Conservation (phyloP, 2,888 invertebrate species). For the Euplexia lucipara region DNA sequence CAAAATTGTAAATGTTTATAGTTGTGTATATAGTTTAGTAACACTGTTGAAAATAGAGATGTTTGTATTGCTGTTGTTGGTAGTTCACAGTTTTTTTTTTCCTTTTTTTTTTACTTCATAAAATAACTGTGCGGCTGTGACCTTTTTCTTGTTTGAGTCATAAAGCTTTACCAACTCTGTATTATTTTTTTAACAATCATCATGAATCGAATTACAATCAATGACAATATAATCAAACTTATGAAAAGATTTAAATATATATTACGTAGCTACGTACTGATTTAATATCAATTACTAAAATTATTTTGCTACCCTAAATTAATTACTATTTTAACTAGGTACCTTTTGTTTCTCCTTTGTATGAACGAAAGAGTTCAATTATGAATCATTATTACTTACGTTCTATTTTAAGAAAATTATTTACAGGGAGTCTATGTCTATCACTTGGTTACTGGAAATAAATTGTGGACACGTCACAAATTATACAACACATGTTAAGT, state of each 20-base stretch:
- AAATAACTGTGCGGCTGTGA: slow-evolving; percentile 55
- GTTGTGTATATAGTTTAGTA: slow-evolving; percentile 47
- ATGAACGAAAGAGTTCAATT: slow-evolving; percentile 30
- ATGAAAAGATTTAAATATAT: slow-evolving; percentile 62
- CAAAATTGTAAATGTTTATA: slow-evolving; percentile 42
- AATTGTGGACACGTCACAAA: too few relatives aligned
- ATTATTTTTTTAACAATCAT: slow-evolving; percentile 21
- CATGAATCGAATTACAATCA: slow-evolving; percentile 70
- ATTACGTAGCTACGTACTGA: slow-evolving; percentile 22
- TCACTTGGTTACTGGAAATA: too few relatives aligned
- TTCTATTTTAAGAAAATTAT: slow-evolving; percentile 51
- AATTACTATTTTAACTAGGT: not conserved
- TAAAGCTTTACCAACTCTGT: slow-evolving; percentile 18
- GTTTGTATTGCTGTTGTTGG: slow-evolving; percentile 42
- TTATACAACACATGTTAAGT: too few relatives aligned
- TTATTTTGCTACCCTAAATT: slow-evolving; percentile 42
- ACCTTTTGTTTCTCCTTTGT: slow-evolving; percentile 18
- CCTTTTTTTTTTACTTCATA: slow-evolving; percentile 21
- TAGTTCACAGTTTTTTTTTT: slow-evolving; percentile 42
- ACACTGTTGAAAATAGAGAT: slow-evolving; percentile 42
- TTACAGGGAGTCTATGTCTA: slow-evolving; percentile 60
- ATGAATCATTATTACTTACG: slow-evolving; percentile 1
- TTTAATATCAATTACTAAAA: slow-evolving; percentile 17
- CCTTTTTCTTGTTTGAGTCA: slow-evolving; percentile 9
- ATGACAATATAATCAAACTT: slow-evolving; percentile 80